Evolutionary conservation across 2,113 vertebrate species (phyloP).

Genomic region (Tetraodon nigroviridis): DNA sequence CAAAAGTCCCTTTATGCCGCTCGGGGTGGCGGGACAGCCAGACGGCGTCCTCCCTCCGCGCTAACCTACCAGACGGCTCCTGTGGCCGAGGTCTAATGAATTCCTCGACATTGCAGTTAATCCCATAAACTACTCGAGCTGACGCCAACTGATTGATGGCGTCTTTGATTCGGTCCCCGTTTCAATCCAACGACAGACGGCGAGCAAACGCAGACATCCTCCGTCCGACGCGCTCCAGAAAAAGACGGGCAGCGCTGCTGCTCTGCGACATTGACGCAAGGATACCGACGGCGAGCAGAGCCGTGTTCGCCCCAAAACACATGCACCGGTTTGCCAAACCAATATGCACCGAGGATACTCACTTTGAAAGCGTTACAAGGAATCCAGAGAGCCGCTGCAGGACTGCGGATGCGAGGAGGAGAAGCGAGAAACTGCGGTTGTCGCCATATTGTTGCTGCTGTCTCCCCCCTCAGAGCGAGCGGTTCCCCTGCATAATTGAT

Average conservation of each 20-base stretch:
- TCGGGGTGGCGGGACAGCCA: constrained; percentile 6
- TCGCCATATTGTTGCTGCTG: constrained; percentile 87
- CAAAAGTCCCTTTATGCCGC: not conserved
- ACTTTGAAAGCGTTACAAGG: constrained; percentile 72
- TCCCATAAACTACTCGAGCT: no score
- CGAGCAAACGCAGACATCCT: constrained; percentile 41
- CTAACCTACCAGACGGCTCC: not conserved
- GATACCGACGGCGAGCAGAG: constrained; percentile 32
- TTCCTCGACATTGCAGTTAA: no score
- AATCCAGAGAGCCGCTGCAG: constrained; percentile 70
- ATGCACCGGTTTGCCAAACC: constrained; percentile 2
- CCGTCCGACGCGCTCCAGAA: constrained; percentile 19
- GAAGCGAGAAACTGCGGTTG: constrained; percentile 82
- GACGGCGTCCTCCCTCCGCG: constrained; percentile 36
- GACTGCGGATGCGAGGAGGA: constrained; percentile 80
- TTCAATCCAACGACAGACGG: constrained; percentile 17
- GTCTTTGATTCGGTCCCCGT: not conserved
- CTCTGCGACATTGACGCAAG: constrained; percentile 81
- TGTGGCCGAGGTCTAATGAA: constrained; percentile 7
- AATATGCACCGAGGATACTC: constrained; percentile 49
- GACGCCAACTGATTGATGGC: no score
- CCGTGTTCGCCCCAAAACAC: constrained; percentile 12
- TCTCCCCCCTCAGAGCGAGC: constrained; percentile 73
- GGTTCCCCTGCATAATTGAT: constrained; percentile 79
- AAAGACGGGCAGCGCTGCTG: constrained; percentile 48